phyloP scores from a whole-genome alignment of 2,888 invertebrate species.

The Ophion costatus region DNA sequence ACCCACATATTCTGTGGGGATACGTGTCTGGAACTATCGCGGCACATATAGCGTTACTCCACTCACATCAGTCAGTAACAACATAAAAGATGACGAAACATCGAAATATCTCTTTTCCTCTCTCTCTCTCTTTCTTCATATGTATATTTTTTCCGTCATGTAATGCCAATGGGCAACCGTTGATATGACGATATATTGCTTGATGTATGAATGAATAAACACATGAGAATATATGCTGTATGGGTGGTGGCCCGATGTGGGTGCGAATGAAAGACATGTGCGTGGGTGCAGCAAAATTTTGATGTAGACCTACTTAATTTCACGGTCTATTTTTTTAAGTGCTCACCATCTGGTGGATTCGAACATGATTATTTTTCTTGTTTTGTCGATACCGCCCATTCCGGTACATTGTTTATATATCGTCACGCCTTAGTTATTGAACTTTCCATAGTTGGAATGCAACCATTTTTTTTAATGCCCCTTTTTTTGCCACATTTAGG shows the following conservation, averaged over 20 bases:
- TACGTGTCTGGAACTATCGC: slow-evolving; percentile 47
- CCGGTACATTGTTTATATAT: neutral
- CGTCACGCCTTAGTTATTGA: neutral
- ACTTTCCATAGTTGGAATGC: too few species aligned
- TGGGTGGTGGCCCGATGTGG: slow-evolving; percentile 20
- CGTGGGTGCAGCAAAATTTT: slow-evolving; percentile 57
- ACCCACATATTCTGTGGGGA: slow-evolving; percentile 56
- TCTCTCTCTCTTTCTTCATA: slow-evolving; percentile 18
- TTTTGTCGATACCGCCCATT: slow-evolving; percentile 1
- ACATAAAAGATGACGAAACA: slow-evolving; percentile 50
- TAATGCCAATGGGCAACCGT: slow-evolving; percentile 20
- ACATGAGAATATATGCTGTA: neutral
- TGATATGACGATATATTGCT: slow-evolving; percentile 7
- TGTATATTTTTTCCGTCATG: slow-evolving; percentile 25
- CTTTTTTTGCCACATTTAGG: too few species aligned
- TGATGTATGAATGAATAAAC: neutral
- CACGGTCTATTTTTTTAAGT: slow-evolving; percentile 4
- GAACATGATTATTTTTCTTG: slow-evolving; percentile 19
- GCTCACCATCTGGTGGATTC: slow-evolving; percentile 1
- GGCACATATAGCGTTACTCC: slow-evolving; percentile 31
- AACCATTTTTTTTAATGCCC: too few species aligned
- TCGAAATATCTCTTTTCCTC: slow-evolving; percentile 15
- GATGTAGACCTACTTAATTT: slow-evolving; percentile 45
- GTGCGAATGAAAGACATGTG: slow-evolving; percentile 34
- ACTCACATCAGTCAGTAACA: slow-evolving; percentile 21